Evolutionary conservation across 2,797 vertebrate species (phyloP), one percentile per base, ranked within the genome.

Genomic region (Etheostoma nigrum): DNA sequence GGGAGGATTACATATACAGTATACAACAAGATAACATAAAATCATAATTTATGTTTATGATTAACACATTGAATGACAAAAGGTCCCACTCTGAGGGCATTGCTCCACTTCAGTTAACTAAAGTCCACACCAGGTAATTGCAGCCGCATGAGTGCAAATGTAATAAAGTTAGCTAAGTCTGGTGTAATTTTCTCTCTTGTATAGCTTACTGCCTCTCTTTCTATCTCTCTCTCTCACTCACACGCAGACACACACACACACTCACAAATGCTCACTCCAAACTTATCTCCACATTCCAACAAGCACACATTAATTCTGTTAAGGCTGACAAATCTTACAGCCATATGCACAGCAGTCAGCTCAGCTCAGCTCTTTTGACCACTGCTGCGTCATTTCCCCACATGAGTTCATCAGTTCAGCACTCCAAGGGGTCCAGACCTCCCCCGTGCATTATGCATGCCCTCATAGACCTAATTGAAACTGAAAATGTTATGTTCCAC

Each of bases 401-500:
- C 36, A 61, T 2, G 14, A 80, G 87, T 86, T 86, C 88, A 93
- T 83, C 72, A 66, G 87, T 88, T 87, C 89, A 66, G 51, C 72
- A 80, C 82, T 91, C 87, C 16, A 49, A 84, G 67, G 86, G 81
- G 87, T 84, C 87, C 84, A 27, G 81, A 67, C 87, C 86, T 90
- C 90, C 89, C 88, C 84, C 53, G 90, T 92, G 92, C 88, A 93
- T 94, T 94, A 94, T 93, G 91, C 86, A 90, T 91, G 89, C 87
- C 91, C 91, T 94, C 88, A 60, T 85, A 91, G 91, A 89, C 84
- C 91, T 95, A 95, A 96, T 95, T 95, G 94, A 95, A 96, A 95
- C 89, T 94, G 94, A 95, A 95, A 95, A 94, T 95, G 94, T 94
- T 95, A 94, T 94, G 94, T 95, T 95, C 94, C 94, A 92, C 92